phyloP scores from a whole-genome alignment of 2,113 vertebrate species.

The Bombycilla garrulus region DNA sequence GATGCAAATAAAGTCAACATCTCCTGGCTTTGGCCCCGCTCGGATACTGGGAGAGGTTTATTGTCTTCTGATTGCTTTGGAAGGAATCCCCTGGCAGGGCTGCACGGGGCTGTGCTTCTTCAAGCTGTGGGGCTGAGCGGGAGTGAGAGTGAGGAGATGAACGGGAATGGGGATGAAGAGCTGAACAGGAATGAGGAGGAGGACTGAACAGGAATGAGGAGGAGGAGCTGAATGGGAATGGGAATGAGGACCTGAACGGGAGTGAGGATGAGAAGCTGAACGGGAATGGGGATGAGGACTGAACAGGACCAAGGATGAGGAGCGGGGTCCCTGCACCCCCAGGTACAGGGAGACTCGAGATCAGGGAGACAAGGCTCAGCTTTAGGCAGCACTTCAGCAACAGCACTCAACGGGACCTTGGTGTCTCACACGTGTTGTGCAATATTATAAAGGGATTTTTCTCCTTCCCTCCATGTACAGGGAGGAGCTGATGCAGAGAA shows the following conservation, averaged over 20 bases:
- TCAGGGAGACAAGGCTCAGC: neutral
- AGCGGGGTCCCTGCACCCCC: neutral
- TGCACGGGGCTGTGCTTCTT: neutral
- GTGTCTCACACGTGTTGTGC: neutral
- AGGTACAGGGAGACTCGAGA: too few species aligned
- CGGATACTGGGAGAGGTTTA: neutral
- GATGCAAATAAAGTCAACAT: slow-evolving; percentile 23
- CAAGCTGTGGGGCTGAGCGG: neutral
- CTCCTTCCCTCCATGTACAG: neutral
- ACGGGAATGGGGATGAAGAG: too few species aligned
- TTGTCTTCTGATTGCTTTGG: neutral
- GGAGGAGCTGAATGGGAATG: neutral
- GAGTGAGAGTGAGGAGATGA: neutral
- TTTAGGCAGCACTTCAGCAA: neutral
- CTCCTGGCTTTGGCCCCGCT: neutral
- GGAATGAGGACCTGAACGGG: neutral
- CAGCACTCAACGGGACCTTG: neutral
- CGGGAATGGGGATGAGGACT: neutral
- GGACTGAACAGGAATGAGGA: too few species aligned
- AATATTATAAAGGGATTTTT: neutral
- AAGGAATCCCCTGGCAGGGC: neutral
- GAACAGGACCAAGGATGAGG: neutral
- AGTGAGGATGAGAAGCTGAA: neutral
- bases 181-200: too few species aligned
- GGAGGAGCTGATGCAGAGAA: neutral